A percentile compares a stretch with the other conserved stretches of the same genome.
These are phyloP conservation scores for Ispidina lecontei DNA, from an alignment of 2,797 vertebrate genomes.

Conservation along the genomic window DNA sequence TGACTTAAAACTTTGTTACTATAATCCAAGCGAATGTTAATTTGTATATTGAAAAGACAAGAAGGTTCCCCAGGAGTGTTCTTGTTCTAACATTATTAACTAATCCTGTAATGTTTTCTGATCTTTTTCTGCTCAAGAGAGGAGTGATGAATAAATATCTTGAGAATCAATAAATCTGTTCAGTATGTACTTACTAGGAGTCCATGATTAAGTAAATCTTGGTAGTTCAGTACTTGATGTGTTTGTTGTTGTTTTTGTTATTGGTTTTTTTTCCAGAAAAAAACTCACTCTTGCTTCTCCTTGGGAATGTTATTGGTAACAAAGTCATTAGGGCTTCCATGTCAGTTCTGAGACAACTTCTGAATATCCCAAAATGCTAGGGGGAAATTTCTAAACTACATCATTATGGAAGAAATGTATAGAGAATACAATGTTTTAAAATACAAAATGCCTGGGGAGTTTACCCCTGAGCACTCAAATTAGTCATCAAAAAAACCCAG, in stretches of 20 bases:
- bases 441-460: conserved; percentile 8
- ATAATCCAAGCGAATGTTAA: neutral
- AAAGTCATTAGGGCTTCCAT: neutral
- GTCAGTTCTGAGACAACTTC: neutral
- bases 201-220: conserved; percentile 13
- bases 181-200: neutral
- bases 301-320: neutral
- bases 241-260: neutral
- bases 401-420: neutral
- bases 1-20: neutral
- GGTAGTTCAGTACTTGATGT: neutral
- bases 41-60: neutral
- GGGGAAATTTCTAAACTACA: conserved; percentile 4
- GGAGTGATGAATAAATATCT: conserved; percentile 4
- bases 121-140: neutral
- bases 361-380: neutral
- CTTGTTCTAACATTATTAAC: neutral
- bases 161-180: conserved; percentile 19
- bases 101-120: neutral
- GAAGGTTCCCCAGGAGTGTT: neutral
- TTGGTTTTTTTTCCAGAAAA: neutral
- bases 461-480: conserved; percentile 32
- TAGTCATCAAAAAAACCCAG: conserved; percentile 58
- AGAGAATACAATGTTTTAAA: neutral
- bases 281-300: neutral